These are phyloP conservation scores for Elymnias hypermnestra DNA, from an alignment of 1,140 invertebrate species.

Conservation along the genomic window DNA sequence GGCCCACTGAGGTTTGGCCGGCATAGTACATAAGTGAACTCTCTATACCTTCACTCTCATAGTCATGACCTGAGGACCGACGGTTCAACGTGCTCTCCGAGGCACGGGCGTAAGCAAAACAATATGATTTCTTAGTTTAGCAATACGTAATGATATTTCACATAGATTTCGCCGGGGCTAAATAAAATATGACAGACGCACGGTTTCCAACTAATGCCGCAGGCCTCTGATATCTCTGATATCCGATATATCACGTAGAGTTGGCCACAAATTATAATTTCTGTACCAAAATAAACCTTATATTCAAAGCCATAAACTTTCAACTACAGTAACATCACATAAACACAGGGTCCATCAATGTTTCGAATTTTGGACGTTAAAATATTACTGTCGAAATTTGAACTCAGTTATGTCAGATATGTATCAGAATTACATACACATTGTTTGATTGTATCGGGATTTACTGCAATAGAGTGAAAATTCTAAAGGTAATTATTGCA, in stretches of 20 bases:
- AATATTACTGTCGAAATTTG: background rate
- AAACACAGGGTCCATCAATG: background rate
- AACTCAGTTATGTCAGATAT: too few relatives aligned
- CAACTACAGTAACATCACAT: background rate
- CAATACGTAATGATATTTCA: too few relatives aligned
- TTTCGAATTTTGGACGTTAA: background rate
- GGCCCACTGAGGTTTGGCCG: too few relatives aligned
- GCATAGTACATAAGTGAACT: too few relatives aligned
- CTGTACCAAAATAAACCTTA: background rate
- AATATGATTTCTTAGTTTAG: too few relatives aligned
- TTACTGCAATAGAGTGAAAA: too few relatives aligned
- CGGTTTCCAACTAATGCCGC: slow-evolving; percentile 7
- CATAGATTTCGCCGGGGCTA: background rate
- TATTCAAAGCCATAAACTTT: background rate
- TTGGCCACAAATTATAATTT: background rate
- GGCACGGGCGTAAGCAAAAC: too few relatives aligned
- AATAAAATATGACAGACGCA: background rate
- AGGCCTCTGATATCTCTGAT: background rate
- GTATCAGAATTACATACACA: too few relatives aligned
- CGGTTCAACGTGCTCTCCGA: too few relatives aligned
- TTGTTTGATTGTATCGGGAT: background rate
- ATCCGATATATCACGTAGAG: background rate
- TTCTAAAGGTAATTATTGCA: background rate
- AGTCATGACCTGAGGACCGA: too few relatives aligned
- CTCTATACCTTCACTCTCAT: too few relatives aligned